Evolutionary conservation across 2,888 invertebrate species (phyloP).

Genomic region (Lochmaea capreae): DNA sequence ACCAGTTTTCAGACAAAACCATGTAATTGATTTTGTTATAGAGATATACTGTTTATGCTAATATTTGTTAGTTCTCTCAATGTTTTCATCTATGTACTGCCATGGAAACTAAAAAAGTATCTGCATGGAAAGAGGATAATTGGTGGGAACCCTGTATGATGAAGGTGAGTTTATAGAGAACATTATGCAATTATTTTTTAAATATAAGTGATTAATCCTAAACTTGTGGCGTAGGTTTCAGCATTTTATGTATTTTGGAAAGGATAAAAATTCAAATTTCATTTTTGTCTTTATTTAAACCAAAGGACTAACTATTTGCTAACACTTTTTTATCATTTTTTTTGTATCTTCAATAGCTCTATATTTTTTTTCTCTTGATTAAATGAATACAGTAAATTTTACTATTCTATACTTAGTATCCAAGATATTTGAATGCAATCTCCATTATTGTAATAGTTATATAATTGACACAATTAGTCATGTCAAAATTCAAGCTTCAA

Average conservation of each 20-base stretch:
- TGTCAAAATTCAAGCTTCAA: too few relatives aligned
- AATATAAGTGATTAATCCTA: constrained; percentile 23
- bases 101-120: constrained; percentile 40
- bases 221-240: constrained; percentile 24
- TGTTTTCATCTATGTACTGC: constrained; percentile 40
- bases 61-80: constrained; percentile 37
- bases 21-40: constrained; percentile 36
- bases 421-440: too few relatives aligned
- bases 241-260: constrained; percentile 29
- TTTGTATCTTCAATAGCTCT: neutral
- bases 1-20: constrained; percentile 27
- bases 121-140: constrained; percentile 41
- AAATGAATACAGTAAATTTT: too few relatives aligned
- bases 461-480: too few relatives aligned
- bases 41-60: constrained; percentile 34
- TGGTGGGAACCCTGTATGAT: constrained; percentile 43
- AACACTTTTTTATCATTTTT: neutral
- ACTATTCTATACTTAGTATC: too few relatives aligned
- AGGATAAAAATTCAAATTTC: constrained; percentile 20
- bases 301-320: too few relatives aligned
- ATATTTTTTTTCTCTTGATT: too few relatives aligned
- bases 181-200: constrained; percentile 31
- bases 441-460: too few relatives aligned
- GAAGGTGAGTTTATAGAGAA: constrained; percentile 42
- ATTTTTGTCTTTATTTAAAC: neutral